Percentiles rank a stretch among this genome's conserved stretches.
Evolutionary conservation across 1,140 invertebrate species (phyloP).

Genomic region (Nasonia giraulti): DNA sequence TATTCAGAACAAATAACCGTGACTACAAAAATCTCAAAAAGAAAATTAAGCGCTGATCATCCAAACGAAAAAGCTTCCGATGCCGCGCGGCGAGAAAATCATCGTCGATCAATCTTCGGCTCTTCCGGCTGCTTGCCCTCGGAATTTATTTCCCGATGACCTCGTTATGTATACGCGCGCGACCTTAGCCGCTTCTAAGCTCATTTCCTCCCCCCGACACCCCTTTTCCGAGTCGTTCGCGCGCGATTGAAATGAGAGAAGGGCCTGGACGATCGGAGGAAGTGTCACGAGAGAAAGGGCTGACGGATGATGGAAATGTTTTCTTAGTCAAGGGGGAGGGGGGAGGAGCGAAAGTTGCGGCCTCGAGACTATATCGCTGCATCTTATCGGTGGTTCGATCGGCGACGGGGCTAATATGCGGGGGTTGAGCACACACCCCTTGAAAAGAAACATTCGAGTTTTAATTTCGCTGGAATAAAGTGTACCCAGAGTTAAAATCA

Average conservation of each 20-base stretch:
- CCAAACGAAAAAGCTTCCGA: not conserved
- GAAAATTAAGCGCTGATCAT: not conserved
- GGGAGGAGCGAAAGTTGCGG: not conserved
- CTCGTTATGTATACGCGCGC: constrained; percentile 41
- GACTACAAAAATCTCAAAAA: not conserved
- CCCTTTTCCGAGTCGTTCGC: not conserved
- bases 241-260: constrained; percentile 14
- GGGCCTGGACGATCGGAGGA: not conserved
- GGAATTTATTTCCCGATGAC: constrained; percentile 50
- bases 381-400: not conserved
- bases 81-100: constrained; percentile 12
- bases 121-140: constrained; percentile 14
- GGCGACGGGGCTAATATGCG: not conserved
- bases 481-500: not conserved
- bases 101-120: constrained; percentile 44
- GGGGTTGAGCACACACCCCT: too few relatives aligned
- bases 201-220: constrained; percentile 30
- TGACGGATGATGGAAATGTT: constrained; percentile 5
- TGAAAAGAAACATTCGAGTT: not conserved
- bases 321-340: too few relatives aligned
- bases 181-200: constrained; percentile 45
- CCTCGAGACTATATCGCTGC: too few relatives aligned
- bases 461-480: too few relatives aligned
- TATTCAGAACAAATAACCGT: not conserved
- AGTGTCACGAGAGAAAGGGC: not conserved